Conservation (phyloP, 2,888 invertebrate genomes). For the Plebejus anna region DNA sequence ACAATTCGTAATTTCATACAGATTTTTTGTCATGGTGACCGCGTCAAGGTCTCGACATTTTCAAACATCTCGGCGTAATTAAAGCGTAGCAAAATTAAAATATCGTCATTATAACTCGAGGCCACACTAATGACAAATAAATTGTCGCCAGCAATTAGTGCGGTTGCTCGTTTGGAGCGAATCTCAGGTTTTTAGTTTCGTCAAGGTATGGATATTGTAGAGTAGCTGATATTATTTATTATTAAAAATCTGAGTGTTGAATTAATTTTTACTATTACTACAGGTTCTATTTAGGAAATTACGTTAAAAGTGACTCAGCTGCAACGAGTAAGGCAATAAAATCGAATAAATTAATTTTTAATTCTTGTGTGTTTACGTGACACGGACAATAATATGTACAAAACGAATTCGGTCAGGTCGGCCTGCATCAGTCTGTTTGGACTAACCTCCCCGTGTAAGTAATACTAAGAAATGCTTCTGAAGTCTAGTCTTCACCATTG, state of each 20-base stretch:
- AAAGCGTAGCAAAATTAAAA: conserved; percentile 78
- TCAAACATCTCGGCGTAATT: conserved; percentile 53
- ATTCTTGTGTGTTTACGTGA: too few species aligned
- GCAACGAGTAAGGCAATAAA: too few species aligned
- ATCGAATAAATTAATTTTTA: too few species aligned
- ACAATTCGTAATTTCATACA: not conserved
- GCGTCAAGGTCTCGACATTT: not conserved
- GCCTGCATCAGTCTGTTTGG: too few species aligned
- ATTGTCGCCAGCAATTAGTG: conserved; percentile 76
- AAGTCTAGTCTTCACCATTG: too few species aligned
- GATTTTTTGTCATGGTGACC: not conserved
- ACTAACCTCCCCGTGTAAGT: too few species aligned
- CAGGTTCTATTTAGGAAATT: too few species aligned
- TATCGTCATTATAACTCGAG: conserved; percentile 51
- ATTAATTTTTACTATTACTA: not conserved
- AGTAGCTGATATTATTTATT: not conserved
- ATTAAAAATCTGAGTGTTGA: not conserved
- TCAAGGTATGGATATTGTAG: conserved; percentile 45
- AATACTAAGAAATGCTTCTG: too few species aligned
- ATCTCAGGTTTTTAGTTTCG: conserved; percentile 48
- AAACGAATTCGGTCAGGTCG: too few species aligned
- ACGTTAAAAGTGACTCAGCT: too few species aligned
- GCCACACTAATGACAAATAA: conserved; percentile 71
- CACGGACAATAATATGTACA: too few species aligned
- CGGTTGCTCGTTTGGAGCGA: conserved; percentile 58